phyloP scores from a whole-genome alignment of 1,140 invertebrate genomes.

The Euura lappo region DNA sequence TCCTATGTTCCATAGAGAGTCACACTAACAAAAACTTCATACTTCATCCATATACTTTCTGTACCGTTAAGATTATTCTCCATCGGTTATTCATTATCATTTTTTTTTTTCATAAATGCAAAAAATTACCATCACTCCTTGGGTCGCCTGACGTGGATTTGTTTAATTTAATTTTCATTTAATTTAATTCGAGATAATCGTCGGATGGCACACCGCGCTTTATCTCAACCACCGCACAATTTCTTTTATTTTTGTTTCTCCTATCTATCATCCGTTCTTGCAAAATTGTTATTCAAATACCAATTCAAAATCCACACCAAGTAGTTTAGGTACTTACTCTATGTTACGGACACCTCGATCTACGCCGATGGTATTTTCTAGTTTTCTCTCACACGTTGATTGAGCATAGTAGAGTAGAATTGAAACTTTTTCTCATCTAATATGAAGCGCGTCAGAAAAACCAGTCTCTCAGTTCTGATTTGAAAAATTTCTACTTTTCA shows the following conservation, averaged over 20 bases:
- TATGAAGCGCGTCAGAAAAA: conserved; percentile 1
- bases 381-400: background rate
- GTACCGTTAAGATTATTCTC: background rate
- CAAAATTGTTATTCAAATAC: background rate
- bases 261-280: background rate
- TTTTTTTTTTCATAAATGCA: too few species aligned
- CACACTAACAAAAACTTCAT: background rate
- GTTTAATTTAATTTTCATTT: too few species aligned
- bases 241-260: too few species aligned
- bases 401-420: conserved; percentile 7
- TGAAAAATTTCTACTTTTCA: background rate
- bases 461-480: background rate
- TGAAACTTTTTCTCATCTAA: background rate
- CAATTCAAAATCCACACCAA: background rate
- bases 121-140: background rate
- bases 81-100: background rate
- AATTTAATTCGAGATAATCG: background rate
- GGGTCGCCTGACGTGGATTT: background rate
- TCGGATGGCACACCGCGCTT: conserved; percentile 4
- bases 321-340: background rate
- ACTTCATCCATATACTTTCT: background rate
- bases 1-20: conserved; percentile 10
- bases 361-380: background rate
- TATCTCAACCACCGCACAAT: background rate
- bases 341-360: background rate